Conservation (phyloP, 2,888 invertebrate genomes). For the Phyto melanocephala region DNA sequence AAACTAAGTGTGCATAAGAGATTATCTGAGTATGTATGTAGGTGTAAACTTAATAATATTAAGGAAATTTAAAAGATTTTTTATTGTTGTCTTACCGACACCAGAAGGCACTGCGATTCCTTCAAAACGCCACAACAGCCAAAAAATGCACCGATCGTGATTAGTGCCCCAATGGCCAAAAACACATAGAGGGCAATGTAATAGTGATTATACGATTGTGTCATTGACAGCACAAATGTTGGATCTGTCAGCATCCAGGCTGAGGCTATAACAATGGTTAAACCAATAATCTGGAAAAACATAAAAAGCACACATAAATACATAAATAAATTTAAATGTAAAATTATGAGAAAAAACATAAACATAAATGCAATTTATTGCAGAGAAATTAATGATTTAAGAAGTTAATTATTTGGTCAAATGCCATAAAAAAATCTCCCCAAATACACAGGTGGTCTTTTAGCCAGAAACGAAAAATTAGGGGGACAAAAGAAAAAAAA, state of each 20-base stretch:
- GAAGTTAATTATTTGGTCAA: background rate
- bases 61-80: too few species aligned
- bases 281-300: slow-evolving; percentile 84
- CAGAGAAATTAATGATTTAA: background rate
- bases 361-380: background rate
- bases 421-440: background rate
- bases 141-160: slow-evolving; percentile 87
- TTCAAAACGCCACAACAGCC: slow-evolving; percentile 91
- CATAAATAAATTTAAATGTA: background rate
- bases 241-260: slow-evolving; percentile 89
- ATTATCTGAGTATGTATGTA: too few species aligned
- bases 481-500: background rate
- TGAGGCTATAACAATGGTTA: slow-evolving; percentile 84
- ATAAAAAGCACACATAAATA: background rate
- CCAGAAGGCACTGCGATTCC: slow-evolving; percentile 88
- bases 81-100: slow-evolving; percentile 81
- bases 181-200: slow-evolving; percentile 86
- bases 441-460: background rate
- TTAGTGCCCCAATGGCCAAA: slow-evolving; percentile 85
- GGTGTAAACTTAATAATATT: too few species aligned
- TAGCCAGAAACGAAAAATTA: background rate
- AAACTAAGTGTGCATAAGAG: too few species aligned
- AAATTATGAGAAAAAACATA: background rate
- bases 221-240: slow-evolving; percentile 85
- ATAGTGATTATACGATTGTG: slow-evolving; percentile 78